Evolutionary conservation across 2,888 invertebrate genomes (phyloP), one percentile per base, ranked within the genome.

Genomic region (Oscheius sp.): DNA sequence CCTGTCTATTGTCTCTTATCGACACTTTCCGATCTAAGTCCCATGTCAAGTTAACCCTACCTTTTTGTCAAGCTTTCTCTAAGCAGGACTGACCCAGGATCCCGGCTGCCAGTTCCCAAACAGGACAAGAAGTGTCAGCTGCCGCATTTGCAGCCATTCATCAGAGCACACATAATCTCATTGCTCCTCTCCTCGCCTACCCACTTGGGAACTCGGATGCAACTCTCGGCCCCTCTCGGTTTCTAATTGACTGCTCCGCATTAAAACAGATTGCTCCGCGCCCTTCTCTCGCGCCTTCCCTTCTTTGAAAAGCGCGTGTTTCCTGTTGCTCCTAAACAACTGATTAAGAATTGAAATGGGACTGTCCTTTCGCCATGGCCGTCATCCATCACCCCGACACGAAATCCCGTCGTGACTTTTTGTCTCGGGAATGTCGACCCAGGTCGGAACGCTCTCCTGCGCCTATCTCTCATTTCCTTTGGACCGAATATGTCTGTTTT

Each of bases 171-270:
- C 47, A 63, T 63, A 63, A 63, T 63, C 63, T 63, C 29, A 63
- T 63, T 63, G 42, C 21, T 21, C 50, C 9, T 9, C 50, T 50
- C 13, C 13, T 50, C 50, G 50, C 48, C 48, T 63, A 47, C 63
- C 48, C 63, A 32, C 58, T 32, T 11, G 33, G 21, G 58, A n/a
- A 11, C 58, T 32, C 58, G 33, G 58, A 32, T 7, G 60, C 60
- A 60, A 60, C 60, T 60, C 60, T 33, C 35, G 32, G 1, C 60
- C 33, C 57, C 9, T 57, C 57, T 57, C 58, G 37, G 63, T 63
- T 63, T 63, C 63, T 63, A 63, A 63, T 63, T 63, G 63, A 63
- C 63, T 63, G 50, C 63, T 63, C 63, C n/a, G 63, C 63, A 63
- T 63, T 63, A 63, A 63, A 63, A n/a, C 63, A 60, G 60, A 60